phyloP scores from a whole-genome alignment of 2,113 vertebrate genomes.

The Vicugna pacos region DNA sequence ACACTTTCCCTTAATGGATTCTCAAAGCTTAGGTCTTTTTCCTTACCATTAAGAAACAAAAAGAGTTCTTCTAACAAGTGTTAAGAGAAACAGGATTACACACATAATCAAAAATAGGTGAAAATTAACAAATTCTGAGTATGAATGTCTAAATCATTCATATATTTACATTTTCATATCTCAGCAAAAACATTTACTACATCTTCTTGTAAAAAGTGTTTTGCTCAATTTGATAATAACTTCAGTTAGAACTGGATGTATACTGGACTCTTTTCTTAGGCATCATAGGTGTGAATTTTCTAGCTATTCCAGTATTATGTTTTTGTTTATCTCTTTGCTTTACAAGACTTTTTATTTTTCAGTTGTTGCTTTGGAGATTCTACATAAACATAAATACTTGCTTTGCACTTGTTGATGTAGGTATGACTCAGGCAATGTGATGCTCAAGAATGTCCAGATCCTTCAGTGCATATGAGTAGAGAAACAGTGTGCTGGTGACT shows the following conservation, averaged over 20 bases:
- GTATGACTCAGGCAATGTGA: neutral
- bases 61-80: neutral
- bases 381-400: neutral
- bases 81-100: neutral
- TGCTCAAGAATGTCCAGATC: neutral
- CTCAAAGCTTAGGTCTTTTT: neutral
- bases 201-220: neutral
- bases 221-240: neutral
- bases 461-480: neutral
- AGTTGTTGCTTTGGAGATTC: neutral
- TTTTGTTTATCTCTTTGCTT: neutral
- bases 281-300: neutral
- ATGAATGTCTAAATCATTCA: neutral
- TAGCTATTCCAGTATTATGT: neutral
- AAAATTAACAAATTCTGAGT: neutral
- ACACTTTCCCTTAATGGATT: neutral
- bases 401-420: neutral
- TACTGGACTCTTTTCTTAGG: neutral
- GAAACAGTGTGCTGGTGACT: neutral
- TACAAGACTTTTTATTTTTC: neutral
- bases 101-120: neutral
- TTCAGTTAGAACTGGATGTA: neutral
- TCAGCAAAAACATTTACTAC: neutral
- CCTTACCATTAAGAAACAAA: neutral
- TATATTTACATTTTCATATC: neutral